Evolutionary conservation across 2,888 invertebrate species (phyloP).

Genomic region (Bombylius discolor): DNA sequence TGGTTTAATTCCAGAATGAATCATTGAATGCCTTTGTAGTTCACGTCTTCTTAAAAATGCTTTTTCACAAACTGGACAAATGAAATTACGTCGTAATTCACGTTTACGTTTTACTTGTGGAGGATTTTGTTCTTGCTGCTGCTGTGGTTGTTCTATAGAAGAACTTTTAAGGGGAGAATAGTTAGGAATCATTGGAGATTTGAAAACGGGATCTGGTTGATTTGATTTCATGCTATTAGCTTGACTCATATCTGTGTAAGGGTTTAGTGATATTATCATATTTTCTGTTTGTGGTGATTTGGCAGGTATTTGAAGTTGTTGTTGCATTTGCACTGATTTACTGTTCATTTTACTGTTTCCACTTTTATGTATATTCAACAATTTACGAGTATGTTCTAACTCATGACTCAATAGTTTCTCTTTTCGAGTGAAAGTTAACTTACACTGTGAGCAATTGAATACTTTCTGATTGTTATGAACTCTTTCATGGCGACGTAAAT

Average conservation of each 20-base stretch:
- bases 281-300: slow-evolving; percentile 11
- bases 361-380: slow-evolving; percentile 14
- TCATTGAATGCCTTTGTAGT: slow-evolving; percentile 51
- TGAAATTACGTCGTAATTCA: slow-evolving; percentile 14
- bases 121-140: not conserved
- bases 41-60: slow-evolving; percentile 56
- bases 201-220: not conserved
- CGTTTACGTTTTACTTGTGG: not conserved
- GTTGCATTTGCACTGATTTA: not conserved
- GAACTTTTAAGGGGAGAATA: not conserved
- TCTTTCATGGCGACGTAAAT: slow-evolving; percentile 51
- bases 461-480: slow-evolving; percentile 55
- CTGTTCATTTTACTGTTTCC: slow-evolving; percentile 2
- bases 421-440: slow-evolving; percentile 51
- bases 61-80: slow-evolving; percentile 53
- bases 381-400: slow-evolving; percentile 40
- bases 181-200: not conserved
- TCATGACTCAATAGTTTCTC: slow-evolving; percentile 57
- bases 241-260: slow-evolving; percentile 17
- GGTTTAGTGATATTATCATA: slow-evolving; percentile 21
- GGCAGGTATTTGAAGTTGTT: not conserved
- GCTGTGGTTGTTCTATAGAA: not conserved
- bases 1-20: slow-evolving; percentile 54
- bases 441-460: slow-evolving; percentile 51
- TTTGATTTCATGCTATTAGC: not conserved